Conservation (phyloP, 2,888 invertebrate genomes). For the Andrena fulva region DNA sequence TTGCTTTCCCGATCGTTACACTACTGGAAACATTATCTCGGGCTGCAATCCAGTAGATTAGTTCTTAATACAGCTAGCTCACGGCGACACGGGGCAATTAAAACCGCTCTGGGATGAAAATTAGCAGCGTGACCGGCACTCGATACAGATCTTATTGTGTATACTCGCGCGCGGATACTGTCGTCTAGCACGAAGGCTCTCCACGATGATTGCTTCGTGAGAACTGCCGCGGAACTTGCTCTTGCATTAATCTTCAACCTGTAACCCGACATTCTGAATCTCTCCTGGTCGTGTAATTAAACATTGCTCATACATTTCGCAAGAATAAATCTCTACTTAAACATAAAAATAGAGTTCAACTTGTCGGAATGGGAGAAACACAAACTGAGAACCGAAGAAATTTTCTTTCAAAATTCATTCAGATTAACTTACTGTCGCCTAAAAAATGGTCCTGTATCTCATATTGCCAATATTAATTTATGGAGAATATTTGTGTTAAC, state of each 20-base stretch:
- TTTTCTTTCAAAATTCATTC: too few relatives aligned
- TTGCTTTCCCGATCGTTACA: slow-evolving; percentile 42
- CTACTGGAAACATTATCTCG: slow-evolving; percentile 60
- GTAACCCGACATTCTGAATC: slow-evolving; percentile 48
- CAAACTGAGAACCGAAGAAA: too few relatives aligned
- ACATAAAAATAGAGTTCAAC: too few relatives aligned
- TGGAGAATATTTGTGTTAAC: too few relatives aligned
- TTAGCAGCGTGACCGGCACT: slow-evolving; percentile 63
- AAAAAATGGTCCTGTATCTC: too few relatives aligned
- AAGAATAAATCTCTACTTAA: neutral
- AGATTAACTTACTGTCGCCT: too few relatives aligned
- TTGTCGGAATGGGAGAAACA: too few relatives aligned
- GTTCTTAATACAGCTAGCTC: slow-evolving; percentile 63
- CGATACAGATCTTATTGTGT: slow-evolving; percentile 69
- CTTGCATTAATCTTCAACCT: slow-evolving; percentile 49
- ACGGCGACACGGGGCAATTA: slow-evolving; percentile 68
- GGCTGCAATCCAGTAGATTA: slow-evolving; percentile 69
- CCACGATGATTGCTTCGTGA: slow-evolving; percentile 70
- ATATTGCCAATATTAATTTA: too few relatives aligned
- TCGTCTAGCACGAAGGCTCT: slow-evolving; percentile 75
- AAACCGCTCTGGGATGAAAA: slow-evolving; percentile 69
- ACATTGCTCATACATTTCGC: neutral
- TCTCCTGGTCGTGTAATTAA: slow-evolving; percentile 37
- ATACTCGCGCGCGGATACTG: slow-evolving; percentile 67
- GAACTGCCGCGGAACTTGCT: slow-evolving; percentile 44